Percentiles rank a stretch among this genome's conserved stretches.
These are phyloP conservation scores for Drosophila atripex DNA, from an alignment of 2,888 invertebrate species.

Conservation along the genomic window DNA sequence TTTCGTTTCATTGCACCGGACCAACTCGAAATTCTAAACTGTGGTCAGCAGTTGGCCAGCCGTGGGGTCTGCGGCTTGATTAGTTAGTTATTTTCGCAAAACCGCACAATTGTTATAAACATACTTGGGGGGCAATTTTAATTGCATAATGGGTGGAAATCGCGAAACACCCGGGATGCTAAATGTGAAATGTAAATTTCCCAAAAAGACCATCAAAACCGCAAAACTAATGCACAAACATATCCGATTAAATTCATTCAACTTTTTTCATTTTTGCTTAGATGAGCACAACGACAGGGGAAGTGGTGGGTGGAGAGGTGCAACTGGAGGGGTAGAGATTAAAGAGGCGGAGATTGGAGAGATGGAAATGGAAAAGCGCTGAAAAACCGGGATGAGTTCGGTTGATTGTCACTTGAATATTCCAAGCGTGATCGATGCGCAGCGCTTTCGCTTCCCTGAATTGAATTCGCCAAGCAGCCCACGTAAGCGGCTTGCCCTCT, in stretches of 20 bases:
- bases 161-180: not conserved
- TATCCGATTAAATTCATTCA: slow-evolving; percentile 28
- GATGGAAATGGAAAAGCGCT: slow-evolving; percentile 1
- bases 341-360: not conserved
- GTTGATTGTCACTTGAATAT: slow-evolving; percentile 73
- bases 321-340: not conserved
- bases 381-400: slow-evolving; percentile 1
- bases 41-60: slow-evolving; percentile 43
- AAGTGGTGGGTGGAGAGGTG: not conserved
- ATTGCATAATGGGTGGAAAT: slow-evolving; percentile 41
- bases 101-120: slow-evolving; percentile 68
- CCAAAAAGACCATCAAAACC: slow-evolving; percentile 31
- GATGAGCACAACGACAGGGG: not conserved
- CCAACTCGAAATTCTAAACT: slow-evolving; percentile 40
- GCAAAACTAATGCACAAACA: slow-evolving; percentile 18
- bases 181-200: slow-evolving; percentile 50
- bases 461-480: slow-evolving; percentile 56
- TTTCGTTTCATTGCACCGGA: slow-evolving; percentile 56
- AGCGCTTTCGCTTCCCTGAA: slow-evolving; percentile 47
- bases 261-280: slow-evolving; percentile 3
- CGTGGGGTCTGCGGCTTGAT: slow-evolving; percentile 34
- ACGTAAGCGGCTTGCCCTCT: slow-evolving; percentile 30
- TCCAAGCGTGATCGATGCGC: slow-evolving; percentile 72
- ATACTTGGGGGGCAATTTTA: slow-evolving; percentile 18
- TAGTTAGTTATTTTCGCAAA: slow-evolving; percentile 40